These are phyloP conservation scores for Zosterops japonicus DNA, from an alignment of 2,113 vertebrate genomes.

Conservation along the genomic window DNA sequence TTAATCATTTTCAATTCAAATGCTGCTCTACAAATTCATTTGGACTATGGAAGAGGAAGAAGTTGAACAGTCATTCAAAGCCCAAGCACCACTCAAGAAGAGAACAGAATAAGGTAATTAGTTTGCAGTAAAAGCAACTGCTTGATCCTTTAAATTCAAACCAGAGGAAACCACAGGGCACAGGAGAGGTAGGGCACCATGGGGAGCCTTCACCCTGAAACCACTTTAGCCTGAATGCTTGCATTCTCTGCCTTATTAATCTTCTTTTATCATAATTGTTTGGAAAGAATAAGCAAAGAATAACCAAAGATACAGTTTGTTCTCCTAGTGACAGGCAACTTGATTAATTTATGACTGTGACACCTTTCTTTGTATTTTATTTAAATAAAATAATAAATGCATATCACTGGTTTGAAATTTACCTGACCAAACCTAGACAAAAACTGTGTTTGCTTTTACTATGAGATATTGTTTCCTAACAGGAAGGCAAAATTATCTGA, in stretches of 20 bases:
- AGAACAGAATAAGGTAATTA: accelerated
- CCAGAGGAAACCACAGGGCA: accelerated
- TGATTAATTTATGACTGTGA: background rate
- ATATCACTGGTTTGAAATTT: background rate
- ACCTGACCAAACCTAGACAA: background rate
- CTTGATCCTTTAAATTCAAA: accelerated
- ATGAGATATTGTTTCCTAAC: constrained; percentile 2
- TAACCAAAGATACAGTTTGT: background rate
- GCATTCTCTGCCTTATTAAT: background rate
- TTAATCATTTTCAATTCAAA: background rate
- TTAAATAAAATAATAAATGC: background rate
- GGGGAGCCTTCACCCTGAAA: background rate
- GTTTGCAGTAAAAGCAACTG: background rate
- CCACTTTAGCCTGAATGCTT: accelerated
- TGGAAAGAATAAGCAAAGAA: background rate
- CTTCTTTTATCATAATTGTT: background rate
- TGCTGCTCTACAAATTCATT: background rate
- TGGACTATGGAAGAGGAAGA: background rate
- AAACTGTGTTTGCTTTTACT: constrained; percentile 31
- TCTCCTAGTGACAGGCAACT: background rate
- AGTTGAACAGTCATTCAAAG: background rate
- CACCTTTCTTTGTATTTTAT: background rate
- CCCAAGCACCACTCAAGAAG: background rate
- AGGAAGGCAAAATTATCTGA: constrained; percentile 37
- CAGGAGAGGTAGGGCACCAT: background rate